phyloP scores from a whole-genome alignment of 2,888 invertebrate genomes.

The Tortrix viridana region DNA sequence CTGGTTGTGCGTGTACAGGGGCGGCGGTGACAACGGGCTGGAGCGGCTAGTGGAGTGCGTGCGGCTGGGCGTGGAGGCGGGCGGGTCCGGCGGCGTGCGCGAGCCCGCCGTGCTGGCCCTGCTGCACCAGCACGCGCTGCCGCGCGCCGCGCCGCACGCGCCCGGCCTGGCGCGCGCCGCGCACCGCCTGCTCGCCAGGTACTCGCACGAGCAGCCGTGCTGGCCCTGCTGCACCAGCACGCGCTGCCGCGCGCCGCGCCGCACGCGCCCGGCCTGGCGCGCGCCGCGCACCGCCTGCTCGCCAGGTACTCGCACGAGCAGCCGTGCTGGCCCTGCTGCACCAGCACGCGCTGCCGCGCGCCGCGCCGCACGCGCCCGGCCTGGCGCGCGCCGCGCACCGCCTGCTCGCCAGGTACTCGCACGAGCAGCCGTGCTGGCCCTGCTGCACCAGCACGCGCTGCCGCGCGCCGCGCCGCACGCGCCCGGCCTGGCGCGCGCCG shows the following conservation, averaged over 20 bases:
- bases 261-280: no score
- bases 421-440: conserved; percentile 64
- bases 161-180: conserved; percentile 71
- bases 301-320: neutral
- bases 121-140: conserved; percentile 66
- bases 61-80: conserved; percentile 78
- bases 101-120: conserved; percentile 68
- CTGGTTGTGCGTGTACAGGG: no score
- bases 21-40: conserved; percentile 84
- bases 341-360: conserved; percentile 68
- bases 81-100: conserved; percentile 74
- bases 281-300: conserved; percentile 56
- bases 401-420: conserved; percentile 70
- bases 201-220: conserved; percentile 68
- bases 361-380: conserved; percentile 63
- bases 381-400: conserved; percentile 76
- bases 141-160: conserved; percentile 63
- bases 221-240: conserved; percentile 69
- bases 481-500: conserved; percentile 69
- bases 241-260: conserved; percentile 65
- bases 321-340: conserved; percentile 59
- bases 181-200: conserved; percentile 62
- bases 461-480: conserved; percentile 65
- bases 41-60: conserved; percentile 79
- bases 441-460: conserved; percentile 67